These are phyloP conservation scores for Periparus ater DNA, from an alignment of 2,797 vertebrate species.

Conservation along the genomic window DNA sequence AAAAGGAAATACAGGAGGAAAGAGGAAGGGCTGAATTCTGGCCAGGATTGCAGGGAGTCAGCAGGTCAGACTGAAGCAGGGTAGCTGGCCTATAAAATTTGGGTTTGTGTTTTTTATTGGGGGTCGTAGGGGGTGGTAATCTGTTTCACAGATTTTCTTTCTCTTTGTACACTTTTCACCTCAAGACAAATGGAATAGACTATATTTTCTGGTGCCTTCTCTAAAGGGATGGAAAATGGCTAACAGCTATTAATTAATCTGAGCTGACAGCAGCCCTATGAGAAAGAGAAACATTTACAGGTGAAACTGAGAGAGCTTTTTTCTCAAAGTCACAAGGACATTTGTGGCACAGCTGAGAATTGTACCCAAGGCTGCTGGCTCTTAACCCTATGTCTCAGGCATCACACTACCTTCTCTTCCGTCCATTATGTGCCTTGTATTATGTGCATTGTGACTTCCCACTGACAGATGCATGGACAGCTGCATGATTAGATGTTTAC, in stretches of 20 bases:
- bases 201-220: not conserved
- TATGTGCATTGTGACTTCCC: not conserved
- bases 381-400: not conserved
- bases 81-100: not conserved
- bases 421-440: not conserved
- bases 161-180: not conserved
- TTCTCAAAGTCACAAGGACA: not conserved
- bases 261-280: not conserved
- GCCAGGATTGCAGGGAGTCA: not conserved
- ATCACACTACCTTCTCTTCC: not conserved
- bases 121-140: not conserved
- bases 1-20: not conserved
- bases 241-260: not conserved
- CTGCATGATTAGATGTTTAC: not conserved
- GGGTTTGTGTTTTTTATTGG: not conserved
- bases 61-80: not conserved
- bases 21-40: not conserved
- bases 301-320: not conserved
- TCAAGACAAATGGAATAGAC: not conserved
- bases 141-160: not conserved
- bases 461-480: not conserved
- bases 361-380: not conserved
- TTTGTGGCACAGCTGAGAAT: not conserved
- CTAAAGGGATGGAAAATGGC: not conserved
- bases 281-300: not conserved